phyloP scores from a whole-genome alignment of 2,888 invertebrate species.

The Shargacucullia verbasci region DNA sequence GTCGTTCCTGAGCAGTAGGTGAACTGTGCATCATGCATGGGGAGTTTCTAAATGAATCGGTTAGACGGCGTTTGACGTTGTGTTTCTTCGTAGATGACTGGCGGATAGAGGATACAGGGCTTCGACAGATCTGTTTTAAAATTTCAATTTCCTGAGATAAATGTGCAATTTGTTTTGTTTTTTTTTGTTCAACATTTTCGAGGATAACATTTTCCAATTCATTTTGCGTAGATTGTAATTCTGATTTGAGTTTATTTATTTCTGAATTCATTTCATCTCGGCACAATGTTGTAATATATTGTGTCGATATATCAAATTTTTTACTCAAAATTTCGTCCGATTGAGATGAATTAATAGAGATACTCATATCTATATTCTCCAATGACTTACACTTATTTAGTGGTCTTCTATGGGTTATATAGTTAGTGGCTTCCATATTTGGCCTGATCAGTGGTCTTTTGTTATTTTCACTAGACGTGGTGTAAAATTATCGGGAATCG shows the following conservation, averaged over 20 bases:
- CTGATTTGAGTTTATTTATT: not conserved
- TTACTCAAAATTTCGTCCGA: too few species aligned
- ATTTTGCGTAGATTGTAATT: constrained; percentile 6
- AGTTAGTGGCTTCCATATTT: too few species aligned
- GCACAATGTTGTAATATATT: not conserved
- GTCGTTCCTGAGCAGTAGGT: too few species aligned
- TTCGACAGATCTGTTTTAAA: not conserved
- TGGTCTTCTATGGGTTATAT: not conserved
- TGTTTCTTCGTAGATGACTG: not conserved
- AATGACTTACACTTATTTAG: not conserved
- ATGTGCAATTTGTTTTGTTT: not conserved
- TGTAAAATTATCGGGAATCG: too few species aligned
- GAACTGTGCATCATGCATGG: too few species aligned
- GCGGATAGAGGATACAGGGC: not conserved
- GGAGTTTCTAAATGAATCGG: not conserved
- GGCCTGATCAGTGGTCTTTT: too few species aligned
- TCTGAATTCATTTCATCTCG: constrained; percentile 3
- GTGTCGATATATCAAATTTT: too few species aligned
- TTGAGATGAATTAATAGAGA: not conserved
- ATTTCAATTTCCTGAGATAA: constrained; percentile 6
- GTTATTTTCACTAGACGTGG: too few species aligned
- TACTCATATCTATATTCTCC: not conserved
- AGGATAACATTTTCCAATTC: constrained; percentile 5
- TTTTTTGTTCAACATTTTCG: constrained; percentile 3
- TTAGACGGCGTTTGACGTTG: not conserved